These are phyloP conservation scores for Festucalex cinctus DNA, from an alignment of 2,113 vertebrate genomes.

Conservation along the genomic window DNA sequence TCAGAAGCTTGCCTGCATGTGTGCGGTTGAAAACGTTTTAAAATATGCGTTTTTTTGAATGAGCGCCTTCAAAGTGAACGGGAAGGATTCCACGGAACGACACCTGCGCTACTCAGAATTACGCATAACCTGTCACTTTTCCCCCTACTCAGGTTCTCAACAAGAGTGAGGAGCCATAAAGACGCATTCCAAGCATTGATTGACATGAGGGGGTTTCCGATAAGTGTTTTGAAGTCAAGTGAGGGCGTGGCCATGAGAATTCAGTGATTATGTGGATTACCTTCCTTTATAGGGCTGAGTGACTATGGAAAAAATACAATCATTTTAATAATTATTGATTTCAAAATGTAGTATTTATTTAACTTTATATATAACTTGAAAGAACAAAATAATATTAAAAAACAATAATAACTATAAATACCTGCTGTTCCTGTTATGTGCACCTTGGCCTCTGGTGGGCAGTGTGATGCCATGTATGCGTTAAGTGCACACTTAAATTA, in stretches of 20 bases:
- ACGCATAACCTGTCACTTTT: constrained; percentile 11
- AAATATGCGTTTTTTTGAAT: constrained; percentile 15
- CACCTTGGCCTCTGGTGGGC: no score
- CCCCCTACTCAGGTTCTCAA: constrained; percentile 1
- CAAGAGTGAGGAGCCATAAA: constrained; percentile 1
- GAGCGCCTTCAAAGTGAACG: not conserved
- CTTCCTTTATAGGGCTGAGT: not conserved
- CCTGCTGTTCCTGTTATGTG: no score
- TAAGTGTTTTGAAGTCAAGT: not conserved
- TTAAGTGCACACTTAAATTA: no score
- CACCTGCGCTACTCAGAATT: constrained; percentile 22
- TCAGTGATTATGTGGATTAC: not conserved
- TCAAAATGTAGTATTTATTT: no score
- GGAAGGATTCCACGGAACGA: not conserved
- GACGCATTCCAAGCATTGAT: not conserved
- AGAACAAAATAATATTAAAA: no score
- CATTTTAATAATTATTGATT: not conserved
- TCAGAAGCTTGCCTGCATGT: constrained; percentile 13
- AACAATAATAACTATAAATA: no score
- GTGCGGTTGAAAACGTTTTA: not conserved
- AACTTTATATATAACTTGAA: no score
- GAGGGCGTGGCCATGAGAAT: not conserved
- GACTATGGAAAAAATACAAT: not conserved
- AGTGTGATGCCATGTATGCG: no score
- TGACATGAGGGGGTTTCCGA: not conserved